phyloP scores from a whole-genome alignment of 1,140 invertebrate genomes.

The Harlomillsia oculata region DNA sequence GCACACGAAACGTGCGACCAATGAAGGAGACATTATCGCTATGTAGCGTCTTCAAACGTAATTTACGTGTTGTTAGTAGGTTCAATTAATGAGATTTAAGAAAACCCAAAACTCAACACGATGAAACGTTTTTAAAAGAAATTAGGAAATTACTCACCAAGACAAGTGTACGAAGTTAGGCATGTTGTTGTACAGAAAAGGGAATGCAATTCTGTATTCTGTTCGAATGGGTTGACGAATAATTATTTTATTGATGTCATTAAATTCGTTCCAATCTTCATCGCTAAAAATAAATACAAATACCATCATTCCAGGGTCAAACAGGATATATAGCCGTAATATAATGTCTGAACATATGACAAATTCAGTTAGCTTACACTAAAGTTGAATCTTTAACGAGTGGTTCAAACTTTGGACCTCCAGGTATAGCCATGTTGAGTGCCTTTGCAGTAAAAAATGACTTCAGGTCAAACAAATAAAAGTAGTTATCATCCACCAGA shows the following conservation, averaged over 20 bases:
- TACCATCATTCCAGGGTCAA: no score
- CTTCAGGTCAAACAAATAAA: slow-evolving; percentile 97
- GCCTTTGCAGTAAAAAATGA: slow-evolving; percentile 99
- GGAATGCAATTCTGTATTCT: slow-evolving; percentile 98
- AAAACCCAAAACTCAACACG: slow-evolving; percentile 22
- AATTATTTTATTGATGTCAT: slow-evolving; percentile 99
- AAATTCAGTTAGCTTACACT: slow-evolving; percentile 52
- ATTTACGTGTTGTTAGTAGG: slow-evolving; percentile 24
- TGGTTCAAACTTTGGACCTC: slow-evolving; percentile 99
- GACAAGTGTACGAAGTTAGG: slow-evolving; percentile 90
- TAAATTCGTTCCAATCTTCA: slow-evolving; percentile 99
- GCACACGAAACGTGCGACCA: background rate
- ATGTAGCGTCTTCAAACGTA: background rate
- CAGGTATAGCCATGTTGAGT: slow-evolving; percentile 99
- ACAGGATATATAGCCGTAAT: no score
- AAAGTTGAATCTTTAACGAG: slow-evolving; percentile 95
- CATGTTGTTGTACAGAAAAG: slow-evolving; percentile 98
- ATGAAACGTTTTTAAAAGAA: background rate
- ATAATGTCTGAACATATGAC: no score
- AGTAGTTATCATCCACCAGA: slow-evolving; percentile 96
- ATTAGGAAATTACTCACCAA: slow-evolving; percentile 56
- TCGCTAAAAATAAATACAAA: slow-evolving; percentile 55
- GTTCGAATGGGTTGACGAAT: slow-evolving; percentile 96
- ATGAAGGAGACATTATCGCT: background rate
- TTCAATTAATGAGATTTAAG: background rate